A percentile compares a stretch with the other conserved stretches of the same genome.
Conservation (phyloP, 2,797 vertebrate species). For the Synaphobranchus kaupii region DNA sequence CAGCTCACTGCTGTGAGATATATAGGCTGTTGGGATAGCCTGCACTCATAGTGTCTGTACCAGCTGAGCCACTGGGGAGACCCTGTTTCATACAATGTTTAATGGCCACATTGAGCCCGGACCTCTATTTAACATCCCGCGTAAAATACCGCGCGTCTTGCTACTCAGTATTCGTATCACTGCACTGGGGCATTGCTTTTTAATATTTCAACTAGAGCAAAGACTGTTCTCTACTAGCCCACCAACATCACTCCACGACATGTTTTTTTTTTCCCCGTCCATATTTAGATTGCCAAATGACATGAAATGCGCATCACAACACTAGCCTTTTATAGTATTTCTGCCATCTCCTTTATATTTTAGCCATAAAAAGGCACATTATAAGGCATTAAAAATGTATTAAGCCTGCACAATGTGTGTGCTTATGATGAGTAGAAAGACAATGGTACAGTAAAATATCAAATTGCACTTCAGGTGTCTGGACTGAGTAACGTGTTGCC, state of each 20-base stretch:
- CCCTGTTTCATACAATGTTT: background rate
- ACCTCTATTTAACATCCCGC: background rate
- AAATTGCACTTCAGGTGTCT: background rate
- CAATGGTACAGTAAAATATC: background rate
- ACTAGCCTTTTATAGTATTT: background rate
- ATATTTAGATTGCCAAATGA: background rate
- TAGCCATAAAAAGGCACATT: background rate
- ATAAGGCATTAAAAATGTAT: background rate
- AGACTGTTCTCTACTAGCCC: background rate
- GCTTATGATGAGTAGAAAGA: background rate
- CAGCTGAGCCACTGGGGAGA: background rate
- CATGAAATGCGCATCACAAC: background rate
- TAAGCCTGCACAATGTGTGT: background rate
- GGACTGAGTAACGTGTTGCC: constrained; percentile 15
- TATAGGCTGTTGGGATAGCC: background rate
- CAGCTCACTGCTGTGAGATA: background rate
- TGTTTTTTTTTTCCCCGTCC: background rate
- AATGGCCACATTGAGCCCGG: background rate
- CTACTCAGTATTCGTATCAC: background rate
- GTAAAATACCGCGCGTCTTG: background rate
- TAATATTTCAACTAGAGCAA: background rate
- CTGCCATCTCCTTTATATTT: background rate
- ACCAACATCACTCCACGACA: background rate
- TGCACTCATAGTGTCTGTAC: background rate
- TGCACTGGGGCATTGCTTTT: background rate